Percentiles rank a stretch among this genome's conserved stretches.
phyloP scores from a whole-genome alignment of 2,888 invertebrate species.

The Schizaphis graminum region DNA sequence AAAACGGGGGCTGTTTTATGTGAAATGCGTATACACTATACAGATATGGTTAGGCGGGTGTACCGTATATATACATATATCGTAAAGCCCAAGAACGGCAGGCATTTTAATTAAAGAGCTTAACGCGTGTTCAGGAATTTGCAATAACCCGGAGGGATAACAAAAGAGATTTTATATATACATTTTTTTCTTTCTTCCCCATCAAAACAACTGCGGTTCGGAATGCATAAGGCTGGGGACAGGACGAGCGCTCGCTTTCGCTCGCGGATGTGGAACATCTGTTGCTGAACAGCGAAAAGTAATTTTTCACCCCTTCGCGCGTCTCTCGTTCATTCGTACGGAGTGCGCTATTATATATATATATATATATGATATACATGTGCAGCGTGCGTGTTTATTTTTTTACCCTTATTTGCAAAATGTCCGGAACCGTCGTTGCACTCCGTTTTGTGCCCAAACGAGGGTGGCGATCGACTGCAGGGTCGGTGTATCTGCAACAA shows the following conservation, averaged over 20 bases:
- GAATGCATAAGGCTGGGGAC: conserved; percentile 28
- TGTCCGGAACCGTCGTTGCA: conserved; percentile 1
- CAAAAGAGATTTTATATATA: conserved; percentile 60
- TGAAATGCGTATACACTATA: background rate
- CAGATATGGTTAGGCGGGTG: background rate
- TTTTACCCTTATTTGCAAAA: conserved; percentile 62
- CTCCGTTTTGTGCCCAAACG: background rate
- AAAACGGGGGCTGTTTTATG: background rate
- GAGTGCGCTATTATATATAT: background rate
- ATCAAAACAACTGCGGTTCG: conserved; percentile 64
- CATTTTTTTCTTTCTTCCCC: conserved; percentile 29
- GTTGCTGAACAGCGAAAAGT: conserved; percentile 65
- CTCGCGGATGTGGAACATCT: conserved; percentile 63
- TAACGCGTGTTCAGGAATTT: conserved; percentile 67
- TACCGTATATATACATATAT: background rate
- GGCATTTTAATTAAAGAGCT: conserved; percentile 67
- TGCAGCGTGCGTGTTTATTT: conserved; percentile 46
- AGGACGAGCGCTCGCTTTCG: background rate
- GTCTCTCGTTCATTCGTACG: background rate
- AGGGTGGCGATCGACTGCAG: background rate
- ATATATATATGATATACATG: background rate
- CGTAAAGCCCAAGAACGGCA: conserved; percentile 65
- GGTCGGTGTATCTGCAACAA: background rate
- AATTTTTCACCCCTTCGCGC: conserved; percentile 63
- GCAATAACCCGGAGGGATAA: conserved; percentile 68